Conservation (phyloP, 2,888 invertebrate species). For the Aplocera efformata region DNA sequence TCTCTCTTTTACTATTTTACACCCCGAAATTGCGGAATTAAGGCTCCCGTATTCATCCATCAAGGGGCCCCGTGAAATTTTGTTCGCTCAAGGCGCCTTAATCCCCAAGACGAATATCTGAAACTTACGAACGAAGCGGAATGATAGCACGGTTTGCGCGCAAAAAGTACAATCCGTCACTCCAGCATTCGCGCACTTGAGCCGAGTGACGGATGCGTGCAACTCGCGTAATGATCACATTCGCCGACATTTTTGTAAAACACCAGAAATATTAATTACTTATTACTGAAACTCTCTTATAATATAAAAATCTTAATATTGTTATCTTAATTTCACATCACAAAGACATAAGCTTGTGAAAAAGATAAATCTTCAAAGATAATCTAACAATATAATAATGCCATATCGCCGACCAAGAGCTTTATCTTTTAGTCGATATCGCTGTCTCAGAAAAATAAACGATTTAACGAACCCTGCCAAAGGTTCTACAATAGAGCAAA, state of each 20-base stretch:
- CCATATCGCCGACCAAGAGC: slow-evolving; percentile 12
- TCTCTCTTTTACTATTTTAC: slow-evolving; percentile 60
- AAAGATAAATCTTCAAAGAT: slow-evolving; percentile 11
- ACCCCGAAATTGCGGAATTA: slow-evolving; percentile 65
- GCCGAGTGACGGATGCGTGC: slow-evolving; percentile 46
- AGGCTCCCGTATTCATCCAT: slow-evolving; percentile 70
- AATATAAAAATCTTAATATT: too few species aligned
- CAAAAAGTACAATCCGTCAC: slow-evolving; percentile 74
- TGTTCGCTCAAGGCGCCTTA: slow-evolving; percentile 66
- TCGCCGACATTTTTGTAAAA: slow-evolving; percentile 32
- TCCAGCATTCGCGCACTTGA: slow-evolving; percentile 62
- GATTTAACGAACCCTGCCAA: slow-evolving; percentile 35
- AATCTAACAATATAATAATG: not conserved
- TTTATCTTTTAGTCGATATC: slow-evolving; percentile 24
- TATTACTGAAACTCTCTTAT: too few species aligned
- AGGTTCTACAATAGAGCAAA: slow-evolving; percentile 40
- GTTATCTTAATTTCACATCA: not conserved
- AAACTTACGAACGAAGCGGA: slow-evolving; percentile 69
- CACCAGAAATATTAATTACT: too few species aligned
- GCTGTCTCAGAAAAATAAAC: slow-evolving; percentile 32
- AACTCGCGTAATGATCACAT: slow-evolving; percentile 53
- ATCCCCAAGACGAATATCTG: slow-evolving; percentile 77
- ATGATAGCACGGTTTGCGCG: slow-evolving; percentile 68
- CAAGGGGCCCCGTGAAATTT: slow-evolving; percentile 71
- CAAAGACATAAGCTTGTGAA: slow-evolving; percentile 8